Conservation (phyloP, 2,797 vertebrate species). For the Brotula barbata region DNA sequence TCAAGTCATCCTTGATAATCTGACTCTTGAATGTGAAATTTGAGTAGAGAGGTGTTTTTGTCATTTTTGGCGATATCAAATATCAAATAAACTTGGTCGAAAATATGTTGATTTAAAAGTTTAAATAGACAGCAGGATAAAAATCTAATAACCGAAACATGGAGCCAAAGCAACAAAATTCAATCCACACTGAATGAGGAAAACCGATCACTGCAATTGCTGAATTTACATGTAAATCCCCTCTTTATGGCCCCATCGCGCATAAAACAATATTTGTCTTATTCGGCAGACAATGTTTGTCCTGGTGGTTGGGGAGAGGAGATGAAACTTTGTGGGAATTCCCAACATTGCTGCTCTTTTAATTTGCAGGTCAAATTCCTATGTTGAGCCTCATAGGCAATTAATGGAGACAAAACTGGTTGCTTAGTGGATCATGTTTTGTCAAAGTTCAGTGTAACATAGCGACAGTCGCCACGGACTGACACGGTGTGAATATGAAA, state of each 20-base stretch:
- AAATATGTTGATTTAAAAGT: constrained; percentile 32
- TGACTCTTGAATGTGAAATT: background rate
- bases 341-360: background rate
- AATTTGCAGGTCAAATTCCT: constrained; percentile 12
- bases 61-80: constrained; percentile 30
- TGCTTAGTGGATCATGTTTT: constrained; percentile 10
- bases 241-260: constrained; percentile 1
- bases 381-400: constrained; percentile 11
- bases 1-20: constrained; percentile 58
- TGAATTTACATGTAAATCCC: constrained; percentile 13
- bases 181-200: constrained; percentile 10
- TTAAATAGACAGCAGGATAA: constrained; percentile 1
- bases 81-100: constrained; percentile 43
- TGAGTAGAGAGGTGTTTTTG: constrained; percentile 27
- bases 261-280: background rate
- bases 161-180: constrained; percentile 5
- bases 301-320: background rate
- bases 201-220: background rate
- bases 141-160: constrained; percentile 18
- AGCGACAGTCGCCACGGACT: background rate
- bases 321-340: constrained; percentile 5
- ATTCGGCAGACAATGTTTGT: constrained; percentile 1
- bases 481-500: background rate
- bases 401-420: constrained; percentile 12
- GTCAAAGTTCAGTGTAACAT: background rate